Percentiles rank a stretch among this genome's conserved stretches.
These are phyloP conservation scores for Antechinus flavipes DNA, from an alignment of 2,113 vertebrate genomes.

Conservation along the genomic window DNA sequence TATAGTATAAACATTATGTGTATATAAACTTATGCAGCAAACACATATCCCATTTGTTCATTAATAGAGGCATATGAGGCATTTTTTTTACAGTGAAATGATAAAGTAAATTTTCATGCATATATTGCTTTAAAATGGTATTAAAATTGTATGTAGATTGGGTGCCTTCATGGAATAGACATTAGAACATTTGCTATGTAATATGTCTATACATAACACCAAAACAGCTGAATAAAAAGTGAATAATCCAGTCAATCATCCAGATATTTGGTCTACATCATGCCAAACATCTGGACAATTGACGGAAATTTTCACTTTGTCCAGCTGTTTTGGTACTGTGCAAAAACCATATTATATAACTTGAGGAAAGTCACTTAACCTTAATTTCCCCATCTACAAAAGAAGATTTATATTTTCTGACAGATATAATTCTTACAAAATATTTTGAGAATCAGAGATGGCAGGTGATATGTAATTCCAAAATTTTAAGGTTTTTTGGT, in stretches of 20 bases:
- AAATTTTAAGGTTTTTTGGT: not conserved
- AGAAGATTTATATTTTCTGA: not conserved
- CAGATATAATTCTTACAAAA: slow-evolving; percentile 14
- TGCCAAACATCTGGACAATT: not conserved
- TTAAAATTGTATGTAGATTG: not conserved
- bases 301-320: not conserved
- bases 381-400: not conserved
- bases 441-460: slow-evolving; percentile 43
- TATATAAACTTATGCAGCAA: not conserved
- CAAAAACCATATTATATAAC: slow-evolving; percentile 14
- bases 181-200: not conserved
- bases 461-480: not conserved
- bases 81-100: not conserved
- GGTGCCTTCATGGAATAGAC: not conserved
- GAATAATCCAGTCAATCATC: not conserved
- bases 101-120: not conserved
- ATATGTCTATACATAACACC: not conserved
- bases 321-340: slow-evolving; percentile 37
- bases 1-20: not conserved
- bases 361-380: slow-evolving; percentile 31
- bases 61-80: not conserved
- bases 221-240: not conserved
- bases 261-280: not conserved
- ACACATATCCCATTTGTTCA: not conserved
- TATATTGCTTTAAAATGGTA: not conserved